Percentiles rank a stretch among this genome's conserved stretches.
Conservation (phyloP, 1,140 invertebrate species). For the Parapsyche elsis region DNA sequence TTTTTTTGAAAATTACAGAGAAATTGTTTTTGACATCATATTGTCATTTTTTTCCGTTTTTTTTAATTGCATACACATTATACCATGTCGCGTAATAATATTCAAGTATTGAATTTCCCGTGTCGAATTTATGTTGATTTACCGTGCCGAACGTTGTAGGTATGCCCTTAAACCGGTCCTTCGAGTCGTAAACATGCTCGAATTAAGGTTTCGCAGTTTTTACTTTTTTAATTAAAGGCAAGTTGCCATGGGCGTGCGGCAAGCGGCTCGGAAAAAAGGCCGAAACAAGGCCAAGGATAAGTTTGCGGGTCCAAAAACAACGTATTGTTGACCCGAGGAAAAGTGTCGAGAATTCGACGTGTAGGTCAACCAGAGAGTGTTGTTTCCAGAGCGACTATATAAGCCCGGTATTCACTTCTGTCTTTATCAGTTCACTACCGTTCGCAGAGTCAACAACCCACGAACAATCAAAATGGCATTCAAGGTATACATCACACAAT, state of each 20-base stretch:
- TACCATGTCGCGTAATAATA: too few relatives aligned
- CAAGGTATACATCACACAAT: constrained; percentile 45
- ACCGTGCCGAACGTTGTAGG: neutral
- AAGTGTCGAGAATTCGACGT: constrained; percentile 25
- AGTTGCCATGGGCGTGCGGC: neutral
- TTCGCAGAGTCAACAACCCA: constrained; percentile 40
- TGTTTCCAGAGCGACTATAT: constrained; percentile 43
- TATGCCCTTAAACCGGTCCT: neutral
- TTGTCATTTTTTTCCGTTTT: too few relatives aligned
- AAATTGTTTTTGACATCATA: too few relatives aligned
- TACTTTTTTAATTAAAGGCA: neutral
- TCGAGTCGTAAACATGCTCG: neutral
- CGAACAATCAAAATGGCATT: constrained; percentile 53
- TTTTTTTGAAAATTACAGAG: too few relatives aligned
- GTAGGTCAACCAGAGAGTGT: constrained; percentile 14
- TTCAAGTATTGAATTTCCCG: too few relatives aligned
- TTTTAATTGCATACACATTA: too few relatives aligned
- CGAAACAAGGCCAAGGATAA: constrained; percentile 28
- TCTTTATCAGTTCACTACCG: constrained; percentile 48
- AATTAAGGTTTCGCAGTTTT: neutral
- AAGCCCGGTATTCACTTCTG: constrained; percentile 18
- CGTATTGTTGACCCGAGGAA: constrained; percentile 23
- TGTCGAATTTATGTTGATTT: too few relatives aligned
- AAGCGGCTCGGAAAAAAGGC: neutral
- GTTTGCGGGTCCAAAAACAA: constrained; percentile 7